phyloP scores from a whole-genome alignment of 2,113 vertebrate genomes.

The Varanus salvator region DNA sequence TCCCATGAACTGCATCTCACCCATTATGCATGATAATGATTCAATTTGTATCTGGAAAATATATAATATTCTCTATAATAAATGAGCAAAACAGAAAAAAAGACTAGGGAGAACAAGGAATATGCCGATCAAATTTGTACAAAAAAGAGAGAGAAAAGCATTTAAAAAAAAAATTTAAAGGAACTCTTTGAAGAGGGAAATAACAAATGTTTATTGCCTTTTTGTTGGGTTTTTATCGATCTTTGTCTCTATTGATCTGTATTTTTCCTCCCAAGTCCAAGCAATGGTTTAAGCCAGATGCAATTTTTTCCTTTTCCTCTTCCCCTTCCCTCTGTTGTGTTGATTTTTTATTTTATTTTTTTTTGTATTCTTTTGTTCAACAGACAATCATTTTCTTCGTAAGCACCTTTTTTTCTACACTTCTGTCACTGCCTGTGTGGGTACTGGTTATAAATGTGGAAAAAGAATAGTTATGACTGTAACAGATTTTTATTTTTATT shows the following conservation, averaged over 20 bases:
- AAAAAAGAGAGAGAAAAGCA: conserved; percentile 61
- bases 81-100: conserved; percentile 76
- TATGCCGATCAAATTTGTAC: conserved; percentile 87
- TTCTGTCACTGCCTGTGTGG: conserved; percentile 99
- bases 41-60: conserved; percentile 88
- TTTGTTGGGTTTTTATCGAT: conserved; percentile 72
- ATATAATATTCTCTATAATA: conserved; percentile 82
- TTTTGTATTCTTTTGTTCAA: conserved; percentile 88
- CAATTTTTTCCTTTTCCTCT: conserved; percentile 40
- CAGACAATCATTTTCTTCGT: conserved; percentile 99
- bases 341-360: conserved; percentile 49
- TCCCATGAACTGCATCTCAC: conserved; percentile 92
- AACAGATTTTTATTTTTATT: conserved; percentile 99
- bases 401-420: conserved; percentile 99
- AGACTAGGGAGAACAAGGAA: conserved; percentile 54
- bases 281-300: conserved; percentile 21
- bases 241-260: conserved; percentile 49
- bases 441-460: conserved; percentile 98
- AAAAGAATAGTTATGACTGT: conserved; percentile 99
- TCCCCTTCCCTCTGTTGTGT: conserved; percentile 30
- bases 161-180: conserved; percentile 59
- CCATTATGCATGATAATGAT: conserved; percentile 91
- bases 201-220: conserved; percentile 87
- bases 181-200: conserved; percentile 93
- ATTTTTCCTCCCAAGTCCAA: not conserved